Evolutionary conservation across 1,140 invertebrate genomes (phyloP).

Genomic region (Lordiphosa clarofinis): DNA sequence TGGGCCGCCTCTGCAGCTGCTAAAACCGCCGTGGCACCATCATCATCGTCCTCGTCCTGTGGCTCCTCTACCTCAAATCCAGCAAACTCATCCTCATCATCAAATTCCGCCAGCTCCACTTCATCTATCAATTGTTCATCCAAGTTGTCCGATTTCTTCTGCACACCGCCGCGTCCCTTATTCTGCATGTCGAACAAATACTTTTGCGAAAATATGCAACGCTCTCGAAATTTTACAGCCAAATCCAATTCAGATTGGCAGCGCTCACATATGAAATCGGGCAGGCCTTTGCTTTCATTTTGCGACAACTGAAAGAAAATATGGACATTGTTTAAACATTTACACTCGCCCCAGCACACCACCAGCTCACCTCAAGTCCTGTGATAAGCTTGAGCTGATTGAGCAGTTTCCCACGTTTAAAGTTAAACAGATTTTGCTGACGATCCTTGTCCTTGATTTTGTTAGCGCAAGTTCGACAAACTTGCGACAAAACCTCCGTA

Average conservation of each 20-base stretch:
- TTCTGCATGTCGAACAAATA: constrained; percentile 41
- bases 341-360: not conserved
- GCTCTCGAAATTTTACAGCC: constrained; percentile 60
- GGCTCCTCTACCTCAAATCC: not conserved
- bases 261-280: constrained; percentile 43
- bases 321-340: not conserved
- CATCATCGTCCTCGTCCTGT: not conserved
- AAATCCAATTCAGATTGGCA: constrained; percentile 53
- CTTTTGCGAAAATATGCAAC: constrained; percentile 58
- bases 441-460: constrained; percentile 42
- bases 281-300: constrained; percentile 24
- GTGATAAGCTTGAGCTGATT: constrained; percentile 46
- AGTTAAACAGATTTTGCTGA: constrained; percentile 45
- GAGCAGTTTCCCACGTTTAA: constrained; percentile 39
- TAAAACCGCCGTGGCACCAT: constrained; percentile 4
- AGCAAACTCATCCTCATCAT: not conserved
- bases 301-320: constrained; percentile 18
- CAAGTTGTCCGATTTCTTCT: constrained; percentile 2
- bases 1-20: constrained; percentile 14
- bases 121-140: constrained; percentile 49
- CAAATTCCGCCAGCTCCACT: not conserved
- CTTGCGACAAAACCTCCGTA: not conserved
- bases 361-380: constrained; percentile 38
- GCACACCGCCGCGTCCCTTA: constrained; percentile 13
- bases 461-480: constrained; percentile 58